Evolutionary conservation across 2,113 vertebrate species (phyloP).

Genomic region (Chamaetylas fuelleborni): DNA sequence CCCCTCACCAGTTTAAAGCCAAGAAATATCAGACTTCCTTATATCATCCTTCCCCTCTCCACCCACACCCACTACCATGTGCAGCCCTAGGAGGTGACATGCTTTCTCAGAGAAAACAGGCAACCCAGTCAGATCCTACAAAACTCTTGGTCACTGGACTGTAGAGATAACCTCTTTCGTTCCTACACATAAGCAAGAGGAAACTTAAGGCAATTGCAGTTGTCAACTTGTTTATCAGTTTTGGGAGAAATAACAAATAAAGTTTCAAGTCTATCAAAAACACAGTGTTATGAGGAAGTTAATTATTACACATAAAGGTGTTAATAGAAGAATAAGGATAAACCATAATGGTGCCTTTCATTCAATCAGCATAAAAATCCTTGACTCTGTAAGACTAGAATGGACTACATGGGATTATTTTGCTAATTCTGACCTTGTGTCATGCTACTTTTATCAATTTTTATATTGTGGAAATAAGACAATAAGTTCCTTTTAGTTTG

Average conservation of each 20-base stretch:
- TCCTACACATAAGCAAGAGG: background rate
- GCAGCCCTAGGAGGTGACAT: background rate
- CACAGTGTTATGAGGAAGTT: background rate
- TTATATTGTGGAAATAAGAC: background rate
- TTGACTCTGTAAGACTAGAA: background rate
- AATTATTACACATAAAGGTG: background rate
- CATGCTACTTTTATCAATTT: background rate
- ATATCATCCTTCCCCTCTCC: background rate
- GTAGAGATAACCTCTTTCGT: background rate
- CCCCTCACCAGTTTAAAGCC: background rate
- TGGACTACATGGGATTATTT: background rate
- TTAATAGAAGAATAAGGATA: background rate
- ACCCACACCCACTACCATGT: background rate
- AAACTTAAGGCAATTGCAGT: background rate
- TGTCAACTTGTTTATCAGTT: background rate
- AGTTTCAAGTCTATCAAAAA: background rate
- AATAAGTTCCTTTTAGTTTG: background rate
- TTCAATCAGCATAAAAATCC: background rate
- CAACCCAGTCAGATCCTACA: background rate
- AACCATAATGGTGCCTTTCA: background rate
- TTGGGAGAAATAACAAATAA: background rate
- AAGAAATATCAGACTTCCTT: background rate
- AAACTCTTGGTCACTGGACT: background rate
- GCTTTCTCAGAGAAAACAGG: background rate
- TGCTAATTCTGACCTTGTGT: background rate